Percentiles rank a stretch among this genome's conserved stretches.
These are phyloP conservation scores for Rhagologus leucostigma DNA, from an alignment of 2,113 vertebrate species.

Conservation along the genomic window DNA sequence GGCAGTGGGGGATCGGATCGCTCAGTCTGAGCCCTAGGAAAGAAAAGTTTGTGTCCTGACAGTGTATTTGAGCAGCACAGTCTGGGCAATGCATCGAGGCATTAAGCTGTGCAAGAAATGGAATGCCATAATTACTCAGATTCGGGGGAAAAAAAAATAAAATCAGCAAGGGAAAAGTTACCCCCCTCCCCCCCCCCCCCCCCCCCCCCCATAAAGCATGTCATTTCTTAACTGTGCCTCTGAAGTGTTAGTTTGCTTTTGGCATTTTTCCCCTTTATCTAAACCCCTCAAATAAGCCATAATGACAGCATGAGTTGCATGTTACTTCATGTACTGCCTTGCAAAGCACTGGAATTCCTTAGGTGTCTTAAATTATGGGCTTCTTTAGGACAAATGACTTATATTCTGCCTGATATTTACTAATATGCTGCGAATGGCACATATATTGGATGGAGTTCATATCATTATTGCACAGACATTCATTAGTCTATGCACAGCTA, in stretches of 20 bases:
- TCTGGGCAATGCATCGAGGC: neutral
- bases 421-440: neutral
- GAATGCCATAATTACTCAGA: slow-evolving; percentile 14
- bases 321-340: slow-evolving; percentile 53
- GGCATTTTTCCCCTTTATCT: slow-evolving; percentile 52
- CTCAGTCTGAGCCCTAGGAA: neutral
- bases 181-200: neutral
- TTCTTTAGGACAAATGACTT: neutral
- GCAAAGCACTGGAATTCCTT: neutral
- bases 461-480: neutral
- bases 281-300: slow-evolving; percentile 43
- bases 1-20: neutral
- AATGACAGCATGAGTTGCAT: slow-evolving; percentile 38
- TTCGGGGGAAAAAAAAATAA: neutral
- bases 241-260: slow-evolving; percentile 62
- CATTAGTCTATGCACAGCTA: neutral
- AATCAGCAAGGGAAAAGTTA: neutral
- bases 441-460: neutral
- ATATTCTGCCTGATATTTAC: neutral
- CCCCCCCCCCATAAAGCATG: neutral
- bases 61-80: neutral
- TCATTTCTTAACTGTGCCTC: slow-evolving; percentile 33
- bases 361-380: slow-evolving; percentile 42
- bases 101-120: neutral
- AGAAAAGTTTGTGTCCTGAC: neutral